Evolutionary conservation across 2,113 vertebrate species (phyloP).

Genomic region (Psittacara wagleri): DNA sequence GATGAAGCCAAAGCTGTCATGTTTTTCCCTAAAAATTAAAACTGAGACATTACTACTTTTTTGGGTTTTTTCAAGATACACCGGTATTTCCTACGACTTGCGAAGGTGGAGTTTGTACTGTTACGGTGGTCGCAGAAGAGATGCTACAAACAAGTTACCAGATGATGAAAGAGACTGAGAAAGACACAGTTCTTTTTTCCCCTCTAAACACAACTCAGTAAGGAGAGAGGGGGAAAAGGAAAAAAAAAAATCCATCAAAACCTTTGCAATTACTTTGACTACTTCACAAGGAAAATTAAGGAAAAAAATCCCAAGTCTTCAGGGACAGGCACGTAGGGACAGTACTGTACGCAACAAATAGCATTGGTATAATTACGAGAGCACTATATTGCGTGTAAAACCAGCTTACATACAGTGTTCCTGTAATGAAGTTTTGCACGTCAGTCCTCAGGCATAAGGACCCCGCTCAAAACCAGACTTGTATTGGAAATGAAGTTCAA

Average conservation of each 20-base stretch:
- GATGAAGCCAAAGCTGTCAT: neutral
- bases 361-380: neutral
- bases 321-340: neutral
- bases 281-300: neutral
- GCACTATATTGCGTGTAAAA: neutral
- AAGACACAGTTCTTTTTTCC: neutral
- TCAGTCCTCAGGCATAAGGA: neutral
- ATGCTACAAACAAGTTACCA: neutral
- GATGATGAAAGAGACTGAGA: neutral
- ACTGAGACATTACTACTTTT: neutral
- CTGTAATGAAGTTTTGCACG: neutral
- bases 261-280: neutral
- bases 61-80: neutral
- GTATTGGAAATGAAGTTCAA: neutral
- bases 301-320: neutral
- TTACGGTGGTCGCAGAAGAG: neutral
- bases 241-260: neutral
- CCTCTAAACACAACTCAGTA: neutral
- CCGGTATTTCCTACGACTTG: neutral
- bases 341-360: neutral
- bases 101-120: neutral
- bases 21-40: neutral
- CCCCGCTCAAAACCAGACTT: neutral
- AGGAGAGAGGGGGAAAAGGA: neutral
- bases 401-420: rapidly evolving